Base-by-base conservation (phyloP, 2,888 invertebrate species). In the Frankliniella fusca region DNA sequence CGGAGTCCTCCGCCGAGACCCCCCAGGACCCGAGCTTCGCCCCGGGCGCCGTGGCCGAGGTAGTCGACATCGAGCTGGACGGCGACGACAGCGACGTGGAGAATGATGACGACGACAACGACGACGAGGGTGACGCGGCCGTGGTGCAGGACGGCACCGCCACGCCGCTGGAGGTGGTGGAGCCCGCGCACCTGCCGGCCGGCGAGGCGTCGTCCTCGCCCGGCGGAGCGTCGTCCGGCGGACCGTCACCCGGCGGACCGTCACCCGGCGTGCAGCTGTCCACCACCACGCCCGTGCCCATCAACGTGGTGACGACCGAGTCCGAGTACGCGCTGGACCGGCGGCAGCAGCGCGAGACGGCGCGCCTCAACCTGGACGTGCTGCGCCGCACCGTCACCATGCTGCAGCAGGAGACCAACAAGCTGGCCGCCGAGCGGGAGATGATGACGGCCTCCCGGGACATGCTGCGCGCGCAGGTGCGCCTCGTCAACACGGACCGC, bases 291-390 rank as follows among this genome's bases (percentile, higher is more conserved):
- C 54, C 54, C 54, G 18, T 54, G 5, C 12, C 54, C 54, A 54
- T 54, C 54, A 54, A 18, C 54, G 54, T 54, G 54, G 54, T 54
- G 15, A 54, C 54, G 15, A 54, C 54, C 54, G 54, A 54, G 54
- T 54, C 54, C 3, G 48, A 65, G 20, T 65, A 80, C 70, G 70
- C 48, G 28, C 49, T 49, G 80, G 81, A 81, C 11, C 48, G 48
- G 28, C 48, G 81, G 11, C 28, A 81, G 80, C 81, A 81, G 18
- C 54, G 81, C 15, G 82, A 82, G 28, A 81, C 81, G 80, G 83
- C 84, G 2, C 80, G 84, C 28, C 82, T 84, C 9, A 84, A 84
- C 65, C 49, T 84, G 79, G 83, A 84, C 65, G 84, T 84, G 48
- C 80, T 84, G 48, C 81, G 83, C 12, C 54, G 80, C 3, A 76